Conservation (phyloP, 2,797 vertebrate genomes). For the Phylloscopus collybita region DNA sequence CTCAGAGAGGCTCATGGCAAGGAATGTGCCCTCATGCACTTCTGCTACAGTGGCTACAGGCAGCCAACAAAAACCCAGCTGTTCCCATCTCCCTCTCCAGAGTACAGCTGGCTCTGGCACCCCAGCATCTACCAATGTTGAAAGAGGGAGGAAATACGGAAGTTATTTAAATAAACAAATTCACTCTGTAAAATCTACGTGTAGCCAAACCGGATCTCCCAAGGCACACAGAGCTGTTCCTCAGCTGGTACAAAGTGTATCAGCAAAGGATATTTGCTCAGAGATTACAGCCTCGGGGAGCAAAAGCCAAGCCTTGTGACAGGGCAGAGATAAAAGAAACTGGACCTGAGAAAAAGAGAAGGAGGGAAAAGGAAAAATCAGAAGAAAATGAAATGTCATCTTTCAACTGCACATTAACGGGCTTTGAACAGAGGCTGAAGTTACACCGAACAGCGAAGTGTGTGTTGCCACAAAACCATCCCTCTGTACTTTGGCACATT, state of each 20-base stretch:
- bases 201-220: not conserved
- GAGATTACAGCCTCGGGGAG: not conserved
- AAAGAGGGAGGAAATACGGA: not conserved
- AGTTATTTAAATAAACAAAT: not conserved
- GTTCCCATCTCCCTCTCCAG: not conserved
- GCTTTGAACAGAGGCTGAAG: not conserved
- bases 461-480: not conserved
- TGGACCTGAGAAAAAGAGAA: not conserved
- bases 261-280: not conserved
- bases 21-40: rapidly evolving
- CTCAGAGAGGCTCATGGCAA: not conserved
- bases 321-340: not conserved
- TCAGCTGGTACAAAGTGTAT: not conserved
- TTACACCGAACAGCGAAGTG: not conserved
- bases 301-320: not conserved
- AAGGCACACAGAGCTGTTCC: not conserved
- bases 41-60: not conserved
- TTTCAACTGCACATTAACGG: not conserved
- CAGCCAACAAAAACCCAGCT: not conserved
- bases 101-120: not conserved
- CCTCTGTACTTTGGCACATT: not conserved
- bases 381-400: not conserved
- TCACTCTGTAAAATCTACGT: not conserved
- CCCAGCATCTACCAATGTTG: not conserved
- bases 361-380: not conserved